Evolutionary conservation across 2,888 invertebrate species (phyloP).

Genomic region (Plutella xylostella): DNA sequence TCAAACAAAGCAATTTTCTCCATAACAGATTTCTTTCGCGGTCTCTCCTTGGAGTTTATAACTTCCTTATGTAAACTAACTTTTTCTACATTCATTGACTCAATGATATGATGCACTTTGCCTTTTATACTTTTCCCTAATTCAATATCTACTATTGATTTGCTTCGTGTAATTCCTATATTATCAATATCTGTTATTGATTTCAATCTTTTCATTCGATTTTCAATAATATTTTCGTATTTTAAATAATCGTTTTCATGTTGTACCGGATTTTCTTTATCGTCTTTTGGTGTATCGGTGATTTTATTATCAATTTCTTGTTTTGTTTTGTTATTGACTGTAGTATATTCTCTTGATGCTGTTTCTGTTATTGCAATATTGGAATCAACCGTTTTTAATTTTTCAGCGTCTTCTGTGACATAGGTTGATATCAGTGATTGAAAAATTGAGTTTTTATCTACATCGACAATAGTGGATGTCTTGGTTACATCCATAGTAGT

Average conservation of each 20-base stretch:
- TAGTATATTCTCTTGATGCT: neutral
- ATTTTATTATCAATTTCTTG: neutral
- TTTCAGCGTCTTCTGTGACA: neutral
- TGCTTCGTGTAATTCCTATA: slow-evolving; percentile 21
- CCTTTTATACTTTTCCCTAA: slow-evolving; percentile 37
- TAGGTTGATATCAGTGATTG: too few relatives aligned
- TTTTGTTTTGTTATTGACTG: slow-evolving; percentile 3
- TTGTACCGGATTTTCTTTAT: neutral
- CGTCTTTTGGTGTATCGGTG: neutral
- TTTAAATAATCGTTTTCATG: neutral
- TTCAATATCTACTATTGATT: slow-evolving; percentile 41
- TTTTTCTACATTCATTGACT: slow-evolving; percentile 32
- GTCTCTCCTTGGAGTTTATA: slow-evolving; percentile 35
- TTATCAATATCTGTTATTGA: slow-evolving; percentile 13
- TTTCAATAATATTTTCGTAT: neutral
- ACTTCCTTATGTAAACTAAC: slow-evolving; percentile 26
- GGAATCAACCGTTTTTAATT: neutral
- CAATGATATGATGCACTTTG: slow-evolving; percentile 35
- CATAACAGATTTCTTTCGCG: slow-evolving; percentile 37
- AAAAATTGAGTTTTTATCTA: too few relatives aligned
- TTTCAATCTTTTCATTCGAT: slow-evolving; percentile 4
- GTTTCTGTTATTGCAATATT: neutral
- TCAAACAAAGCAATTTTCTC: slow-evolving; percentile 54
- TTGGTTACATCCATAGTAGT: slow-evolving; percentile 9
- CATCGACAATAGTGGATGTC: too few relatives aligned